These are phyloP conservation scores for Himantopus leucocephalus DNA, from an alignment of 2,113 vertebrate genomes.

Conservation along the genomic window DNA sequence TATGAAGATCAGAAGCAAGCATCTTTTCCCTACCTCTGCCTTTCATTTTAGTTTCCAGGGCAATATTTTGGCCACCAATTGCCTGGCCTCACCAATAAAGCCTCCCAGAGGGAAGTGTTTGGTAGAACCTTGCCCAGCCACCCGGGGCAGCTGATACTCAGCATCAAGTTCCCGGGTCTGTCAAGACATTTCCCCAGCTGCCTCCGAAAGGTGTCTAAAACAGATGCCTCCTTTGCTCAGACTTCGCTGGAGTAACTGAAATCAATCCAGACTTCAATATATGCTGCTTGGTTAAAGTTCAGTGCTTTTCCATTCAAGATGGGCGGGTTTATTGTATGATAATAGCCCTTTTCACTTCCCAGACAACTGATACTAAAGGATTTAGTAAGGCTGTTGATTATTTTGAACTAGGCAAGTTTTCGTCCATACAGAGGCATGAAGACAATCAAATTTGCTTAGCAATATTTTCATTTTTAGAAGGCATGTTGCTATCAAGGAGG, in stretches of 20 bases:
- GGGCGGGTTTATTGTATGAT: accelerated
- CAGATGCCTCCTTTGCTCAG: background rate
- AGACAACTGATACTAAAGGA: background rate
- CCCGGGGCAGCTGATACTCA: background rate
- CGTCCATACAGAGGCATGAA: background rate
- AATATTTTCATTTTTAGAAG: background rate
- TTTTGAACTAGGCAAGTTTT: background rate
- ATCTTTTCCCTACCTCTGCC: background rate
- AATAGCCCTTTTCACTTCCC: background rate
- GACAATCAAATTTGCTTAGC: background rate
- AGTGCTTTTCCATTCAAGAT: background rate
- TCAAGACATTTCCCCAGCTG: background rate
- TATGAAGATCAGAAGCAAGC: background rate
- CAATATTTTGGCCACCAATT: background rate
- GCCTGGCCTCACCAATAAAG: background rate
- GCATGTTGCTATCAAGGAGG: background rate
- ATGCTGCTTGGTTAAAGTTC: background rate
- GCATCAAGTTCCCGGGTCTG: background rate
- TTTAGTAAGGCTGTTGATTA: background rate
- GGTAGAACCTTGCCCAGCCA: background rate
- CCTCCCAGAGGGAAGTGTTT: background rate
- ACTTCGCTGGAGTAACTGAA: background rate
- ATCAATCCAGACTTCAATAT: background rate
- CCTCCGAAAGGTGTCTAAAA: background rate
- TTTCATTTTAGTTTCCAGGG: background rate